Percentiles rank a stretch among this genome's conserved stretches.
phyloP scores from a whole-genome alignment of 1,140 invertebrate species.

The Trinorchestia longiramus region DNA sequence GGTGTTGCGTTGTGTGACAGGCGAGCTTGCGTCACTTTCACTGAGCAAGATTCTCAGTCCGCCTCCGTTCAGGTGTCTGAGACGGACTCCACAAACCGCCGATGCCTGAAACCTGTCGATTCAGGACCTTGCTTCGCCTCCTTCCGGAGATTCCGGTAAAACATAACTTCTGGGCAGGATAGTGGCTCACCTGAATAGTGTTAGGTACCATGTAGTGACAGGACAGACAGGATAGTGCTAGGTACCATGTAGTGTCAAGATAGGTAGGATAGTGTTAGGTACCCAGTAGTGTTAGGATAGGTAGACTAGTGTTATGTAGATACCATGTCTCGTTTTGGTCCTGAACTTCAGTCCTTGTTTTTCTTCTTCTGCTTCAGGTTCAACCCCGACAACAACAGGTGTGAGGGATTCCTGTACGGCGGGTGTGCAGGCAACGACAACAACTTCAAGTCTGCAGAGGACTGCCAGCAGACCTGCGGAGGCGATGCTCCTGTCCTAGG shows the following conservation, averaged over 20 bases:
- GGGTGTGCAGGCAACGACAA: constrained; percentile 75
- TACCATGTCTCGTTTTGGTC: too few species aligned
- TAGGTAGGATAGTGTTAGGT: too few species aligned
- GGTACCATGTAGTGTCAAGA: too few species aligned
- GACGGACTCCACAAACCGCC: neutral
- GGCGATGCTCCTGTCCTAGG: constrained; percentile 39
- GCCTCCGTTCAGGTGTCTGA: neutral
- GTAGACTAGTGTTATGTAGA: too few species aligned
- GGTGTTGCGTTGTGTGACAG: constrained; percentile 6
- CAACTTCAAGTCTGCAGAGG: constrained; percentile 72
- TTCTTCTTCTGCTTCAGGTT: constrained; percentile 66
- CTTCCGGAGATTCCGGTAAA: constrained; percentile 22
- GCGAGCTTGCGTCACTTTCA: neutral
- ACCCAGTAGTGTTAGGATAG: too few species aligned
- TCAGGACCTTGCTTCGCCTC: constrained; percentile 35
- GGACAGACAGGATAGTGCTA: too few species aligned
- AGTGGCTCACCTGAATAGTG: too few species aligned
- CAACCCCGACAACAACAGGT: constrained; percentile 69
- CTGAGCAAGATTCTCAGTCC: neutral
- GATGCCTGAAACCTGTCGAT: constrained; percentile 7
- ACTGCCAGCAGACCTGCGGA: constrained; percentile 70
- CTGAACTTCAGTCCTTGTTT: neutral
- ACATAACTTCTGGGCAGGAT: neutral
- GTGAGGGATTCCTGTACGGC: constrained; percentile 74
- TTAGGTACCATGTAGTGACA: too few species aligned